Evolutionary conservation across 2,797 vertebrate species (phyloP).

Genomic region (Acanthurus lineatus): DNA sequence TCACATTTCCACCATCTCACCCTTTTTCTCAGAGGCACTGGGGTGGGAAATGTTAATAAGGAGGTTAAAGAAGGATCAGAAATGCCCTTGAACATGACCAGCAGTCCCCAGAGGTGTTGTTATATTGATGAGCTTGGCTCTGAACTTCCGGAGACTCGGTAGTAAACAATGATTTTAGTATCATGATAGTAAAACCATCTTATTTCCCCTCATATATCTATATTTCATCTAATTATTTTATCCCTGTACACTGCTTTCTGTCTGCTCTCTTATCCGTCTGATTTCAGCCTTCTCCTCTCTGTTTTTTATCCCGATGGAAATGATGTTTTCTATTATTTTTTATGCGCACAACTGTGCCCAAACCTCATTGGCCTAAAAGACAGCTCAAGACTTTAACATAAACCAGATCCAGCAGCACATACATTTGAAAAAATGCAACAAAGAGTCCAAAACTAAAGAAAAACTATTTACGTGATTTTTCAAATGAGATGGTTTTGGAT

Average conservation of each 20-base stretch:
- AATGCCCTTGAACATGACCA: slow-evolving; percentile 13
- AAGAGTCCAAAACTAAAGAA: slow-evolving; percentile 4
- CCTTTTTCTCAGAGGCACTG: slow-evolving; percentile 26
- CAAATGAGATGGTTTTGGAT: background rate
- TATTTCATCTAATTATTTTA: background rate
- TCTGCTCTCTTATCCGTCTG: slow-evolving; percentile 1
- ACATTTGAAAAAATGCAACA: slow-evolving; percentile 10
- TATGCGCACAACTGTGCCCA: slow-evolving; percentile 7
- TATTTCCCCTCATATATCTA: slow-evolving; percentile 1
- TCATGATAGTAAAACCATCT: background rate
- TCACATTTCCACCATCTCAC: slow-evolving; percentile 38
- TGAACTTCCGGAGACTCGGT: slow-evolving; percentile 1
- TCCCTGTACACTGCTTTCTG: background rate
- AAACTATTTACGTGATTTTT: slow-evolving; percentile 6
- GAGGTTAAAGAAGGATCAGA: slow-evolving; percentile 29
- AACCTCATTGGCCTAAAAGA: slow-evolving; percentile 13
- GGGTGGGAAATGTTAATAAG: slow-evolving; percentile 44
- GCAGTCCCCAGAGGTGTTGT: slow-evolving; percentile 8
- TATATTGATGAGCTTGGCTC: slow-evolving; percentile 10
- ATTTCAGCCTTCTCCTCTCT: slow-evolving; percentile 1
- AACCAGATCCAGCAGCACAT: slow-evolving; percentile 51
- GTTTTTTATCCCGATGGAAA: background rate
- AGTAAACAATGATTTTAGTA: slow-evolving; percentile 34
- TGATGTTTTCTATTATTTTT: slow-evolving; percentile 41
- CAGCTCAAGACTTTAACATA: slow-evolving; percentile 19